Conservation (phyloP, 2,113 vertebrate genomes). For the Amia ocellicauda region DNA sequence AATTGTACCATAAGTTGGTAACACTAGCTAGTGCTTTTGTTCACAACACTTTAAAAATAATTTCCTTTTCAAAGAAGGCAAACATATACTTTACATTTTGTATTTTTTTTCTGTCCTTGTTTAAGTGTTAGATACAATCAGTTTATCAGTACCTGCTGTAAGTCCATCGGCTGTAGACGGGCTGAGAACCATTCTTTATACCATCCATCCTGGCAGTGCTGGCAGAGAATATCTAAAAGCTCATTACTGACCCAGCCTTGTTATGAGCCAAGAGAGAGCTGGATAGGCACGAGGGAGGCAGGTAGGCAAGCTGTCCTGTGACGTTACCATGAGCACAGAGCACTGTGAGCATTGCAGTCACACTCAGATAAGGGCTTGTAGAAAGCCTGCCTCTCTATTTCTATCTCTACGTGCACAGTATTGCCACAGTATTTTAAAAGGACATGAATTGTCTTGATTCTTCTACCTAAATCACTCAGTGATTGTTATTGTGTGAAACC, state of each 20-base stretch:
- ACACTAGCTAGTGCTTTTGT: too few species aligned
- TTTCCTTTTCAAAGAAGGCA: too few species aligned
- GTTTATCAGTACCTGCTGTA: slow-evolving; percentile 14
- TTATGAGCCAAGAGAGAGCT: background rate
- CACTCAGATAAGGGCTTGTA: background rate
- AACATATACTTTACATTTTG: too few species aligned
- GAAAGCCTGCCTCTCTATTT: background rate
- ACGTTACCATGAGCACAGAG: background rate
- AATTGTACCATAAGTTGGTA: too few species aligned
- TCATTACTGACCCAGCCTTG: background rate
- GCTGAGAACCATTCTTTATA: slow-evolving; percentile 11
- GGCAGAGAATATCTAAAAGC: background rate
- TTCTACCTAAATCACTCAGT: too few species aligned
- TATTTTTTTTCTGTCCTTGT: too few species aligned
- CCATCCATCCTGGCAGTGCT: background rate
- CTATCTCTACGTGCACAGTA: too few species aligned
- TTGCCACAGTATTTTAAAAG: too few species aligned
- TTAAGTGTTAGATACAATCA: too few species aligned
- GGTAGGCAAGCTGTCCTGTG: background rate
- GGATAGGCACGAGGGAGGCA: background rate
- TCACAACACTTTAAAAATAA: too few species aligned
- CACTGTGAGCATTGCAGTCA: background rate
- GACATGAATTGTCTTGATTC: too few species aligned
- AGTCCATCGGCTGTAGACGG: slow-evolving; percentile 26
- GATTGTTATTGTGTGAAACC: too few species aligned